A percentile compares a stretch with the other conserved stretches of the same genome.
phyloP scores from a whole-genome alignment of 2,113 vertebrate genomes.

The Macrotis lagotis region DNA sequence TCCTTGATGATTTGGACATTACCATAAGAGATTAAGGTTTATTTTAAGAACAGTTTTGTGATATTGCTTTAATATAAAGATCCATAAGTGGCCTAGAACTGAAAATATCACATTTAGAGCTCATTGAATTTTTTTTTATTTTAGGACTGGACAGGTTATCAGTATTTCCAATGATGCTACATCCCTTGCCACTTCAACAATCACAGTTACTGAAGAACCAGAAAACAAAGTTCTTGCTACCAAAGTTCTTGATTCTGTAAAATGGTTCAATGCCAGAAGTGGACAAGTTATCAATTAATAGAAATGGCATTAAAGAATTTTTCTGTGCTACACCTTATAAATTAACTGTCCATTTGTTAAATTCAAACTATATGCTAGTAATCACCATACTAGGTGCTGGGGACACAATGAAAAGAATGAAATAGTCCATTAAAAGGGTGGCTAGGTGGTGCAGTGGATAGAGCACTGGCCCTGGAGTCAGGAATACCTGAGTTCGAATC shows the following conservation, averaged over 20 bases:
- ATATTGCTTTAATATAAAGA: slow-evolving; percentile 33
- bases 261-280: not conserved
- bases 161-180: not conserved
- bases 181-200: not conserved
- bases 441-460: too few species aligned
- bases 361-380: not conserved
- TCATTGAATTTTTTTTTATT: not conserved
- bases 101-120: slow-evolving; percentile 29
- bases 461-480: too few species aligned
- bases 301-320: not conserved
- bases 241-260: not conserved
- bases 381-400: not conserved
- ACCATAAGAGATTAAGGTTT: slow-evolving; percentile 13
- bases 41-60: slow-evolving; percentile 66
- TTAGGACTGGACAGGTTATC: not conserved
- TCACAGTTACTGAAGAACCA: not conserved
- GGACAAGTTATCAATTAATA: not conserved
- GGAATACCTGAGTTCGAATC: too few species aligned
- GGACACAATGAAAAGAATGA: not conserved
- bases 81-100: slow-evolving; percentile 22
- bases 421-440: too few species aligned
- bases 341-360: not conserved
- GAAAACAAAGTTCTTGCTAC: not conserved
- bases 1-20: slow-evolving; percentile 25
- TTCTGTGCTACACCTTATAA: not conserved